These are phyloP conservation scores for Corbicula japonica DNA, from an alignment of 2,888 invertebrate genomes.

Conservation along the genomic window DNA sequence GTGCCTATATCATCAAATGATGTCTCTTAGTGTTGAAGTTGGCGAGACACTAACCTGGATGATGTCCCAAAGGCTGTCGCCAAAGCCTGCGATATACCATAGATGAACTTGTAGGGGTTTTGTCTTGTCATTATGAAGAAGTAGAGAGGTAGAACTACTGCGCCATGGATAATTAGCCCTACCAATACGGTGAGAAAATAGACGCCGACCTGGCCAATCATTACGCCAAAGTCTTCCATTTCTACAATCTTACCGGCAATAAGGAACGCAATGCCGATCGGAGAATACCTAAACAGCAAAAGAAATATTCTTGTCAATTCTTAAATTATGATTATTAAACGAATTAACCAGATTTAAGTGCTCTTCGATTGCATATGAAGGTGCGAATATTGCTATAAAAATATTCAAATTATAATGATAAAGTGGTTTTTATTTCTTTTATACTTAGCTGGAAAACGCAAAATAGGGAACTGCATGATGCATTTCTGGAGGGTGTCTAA, in stretches of 20 bases:
- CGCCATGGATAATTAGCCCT: conserved; percentile 96
- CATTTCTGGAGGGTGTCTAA: too few relatives aligned
- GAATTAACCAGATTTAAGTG: too few relatives aligned
- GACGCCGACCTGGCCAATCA: conserved; percentile 94
- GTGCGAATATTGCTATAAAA: too few relatives aligned
- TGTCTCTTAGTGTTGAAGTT: too few relatives aligned
- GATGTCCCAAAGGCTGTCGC: conserved; percentile 99
- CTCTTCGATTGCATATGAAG: too few relatives aligned
- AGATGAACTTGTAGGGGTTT: conserved; percentile 84
- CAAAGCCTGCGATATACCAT: conserved; percentile 89
- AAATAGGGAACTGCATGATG: too few relatives aligned
- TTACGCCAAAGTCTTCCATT: conserved; percentile 93
- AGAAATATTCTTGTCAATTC: too few relatives aligned
- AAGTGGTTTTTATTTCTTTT: too few relatives aligned
- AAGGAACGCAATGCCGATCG: conserved; percentile 83
- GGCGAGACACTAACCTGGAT: conserved; percentile 92
- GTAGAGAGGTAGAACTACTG: conserved; percentile 94
- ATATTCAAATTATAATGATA: too few relatives aligned
- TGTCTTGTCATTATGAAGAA: conserved; percentile 89
- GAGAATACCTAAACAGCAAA: conserved; percentile 84
- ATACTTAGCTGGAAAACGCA: too few relatives aligned
- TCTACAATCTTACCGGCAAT: conserved; percentile 96
- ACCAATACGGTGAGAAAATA: conserved; percentile 95
- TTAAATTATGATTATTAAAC: too few relatives aligned
- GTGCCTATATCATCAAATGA: too few relatives aligned